These are phyloP conservation scores for Capromys pilorides DNA, from an alignment of 2,797 vertebrate genomes.

Conservation along the genomic window DNA sequence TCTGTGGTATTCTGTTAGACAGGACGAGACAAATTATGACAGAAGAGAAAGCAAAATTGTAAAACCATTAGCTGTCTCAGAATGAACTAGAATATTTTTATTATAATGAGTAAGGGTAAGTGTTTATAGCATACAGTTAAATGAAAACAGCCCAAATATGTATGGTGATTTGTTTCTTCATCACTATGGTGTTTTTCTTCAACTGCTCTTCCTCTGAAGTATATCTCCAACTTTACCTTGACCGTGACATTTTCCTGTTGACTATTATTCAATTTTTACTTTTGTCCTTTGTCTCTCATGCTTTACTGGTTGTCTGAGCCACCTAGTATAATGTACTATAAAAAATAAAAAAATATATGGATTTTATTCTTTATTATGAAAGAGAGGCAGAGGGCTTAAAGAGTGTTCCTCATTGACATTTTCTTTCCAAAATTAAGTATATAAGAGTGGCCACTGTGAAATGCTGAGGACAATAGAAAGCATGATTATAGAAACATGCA, in stretches of 20 bases:
- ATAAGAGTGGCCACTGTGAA: neutral
- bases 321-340: neutral
- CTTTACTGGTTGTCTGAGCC: neutral
- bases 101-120: neutral
- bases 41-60: neutral
- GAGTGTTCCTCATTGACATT: neutral
- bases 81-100: neutral
- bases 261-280: neutral
- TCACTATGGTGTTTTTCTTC: neutral
- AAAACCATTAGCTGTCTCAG: neutral
- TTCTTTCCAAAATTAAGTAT: neutral
- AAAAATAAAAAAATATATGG: neutral
- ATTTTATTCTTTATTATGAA: neutral
- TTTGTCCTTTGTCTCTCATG: neutral
- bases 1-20: no score
- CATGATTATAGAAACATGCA: neutral
- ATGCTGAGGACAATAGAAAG: neutral
- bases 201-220: neutral
- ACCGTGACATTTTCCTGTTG: neutral
- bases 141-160: neutral
- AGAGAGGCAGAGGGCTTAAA: neutral
- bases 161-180: neutral
- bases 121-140: neutral
- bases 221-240: neutral
- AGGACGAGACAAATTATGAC: neutral